Base-by-base conservation (phyloP, 2,888 invertebrate genomes). In the Tenthredo mesomela region DNA sequence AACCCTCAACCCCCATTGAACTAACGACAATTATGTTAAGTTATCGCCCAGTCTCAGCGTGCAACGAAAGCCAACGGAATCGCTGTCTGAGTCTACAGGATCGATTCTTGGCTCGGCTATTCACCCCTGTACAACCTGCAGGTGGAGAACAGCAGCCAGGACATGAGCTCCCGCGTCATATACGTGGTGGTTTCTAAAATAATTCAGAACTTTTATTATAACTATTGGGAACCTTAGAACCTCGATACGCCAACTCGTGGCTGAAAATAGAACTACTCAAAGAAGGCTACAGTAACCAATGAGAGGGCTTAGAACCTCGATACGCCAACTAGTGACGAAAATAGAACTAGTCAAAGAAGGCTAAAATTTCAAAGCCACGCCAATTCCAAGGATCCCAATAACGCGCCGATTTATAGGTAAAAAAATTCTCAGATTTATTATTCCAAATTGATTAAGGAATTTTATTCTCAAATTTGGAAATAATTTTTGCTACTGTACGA, bases 91-190 rank as follows among this genome's bases (percentile, higher is more conserved):
- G 82, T 65, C 43, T n/a, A 43, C 65, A 40, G 65, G 65, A 82
- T 82, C 82, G 82, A 82, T 82, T 65, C 43, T 65, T 82, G 65
- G 25, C 82, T 37, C 65, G 65, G 82, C 82, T 61, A 65, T 82
- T 82, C 82, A 65, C 82, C 82, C 82, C 65, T 65, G 82, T 5
- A 54, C 47, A 75, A 65, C 82, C 43, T 65, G 82, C 65, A 82
- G 82, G 82, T 82, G 65, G 5, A 43, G 21, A 54, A 75, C 40
- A 25, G 25, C 25, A 21, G 47, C 47, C 75, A 75, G 47, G 75
- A 43, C 2, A 54, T 29, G 21, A 18, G 25, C 10, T 43, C 33
- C 33, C 18, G 33, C 58, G 54, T 58, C 47, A 40, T 12, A n/a
- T 43, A 21, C 71, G 25, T 15, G n/a, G 37, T 6, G 70, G n/a